These are phyloP conservation scores for Phylloscopus collybita DNA, from an alignment of 2,797 vertebrate genomes.

Conservation along the genomic window DNA sequence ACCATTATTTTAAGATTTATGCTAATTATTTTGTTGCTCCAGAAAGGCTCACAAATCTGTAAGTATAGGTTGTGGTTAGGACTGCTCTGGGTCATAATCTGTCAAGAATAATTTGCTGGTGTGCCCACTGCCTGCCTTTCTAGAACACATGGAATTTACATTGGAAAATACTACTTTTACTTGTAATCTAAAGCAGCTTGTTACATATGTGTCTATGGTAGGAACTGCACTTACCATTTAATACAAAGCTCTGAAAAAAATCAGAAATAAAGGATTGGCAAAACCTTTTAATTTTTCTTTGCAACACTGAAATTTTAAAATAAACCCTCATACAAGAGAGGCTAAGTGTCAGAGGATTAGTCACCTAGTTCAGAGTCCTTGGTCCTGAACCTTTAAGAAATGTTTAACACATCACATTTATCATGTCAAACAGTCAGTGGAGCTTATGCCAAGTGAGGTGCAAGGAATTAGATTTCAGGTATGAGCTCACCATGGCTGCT, in stretches of 20 bases:
- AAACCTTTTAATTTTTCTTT: background rate
- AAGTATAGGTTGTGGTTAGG: background rate
- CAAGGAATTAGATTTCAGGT: background rate
- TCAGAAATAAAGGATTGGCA: background rate
- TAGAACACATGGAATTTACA: background rate
- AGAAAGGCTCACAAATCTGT: background rate
- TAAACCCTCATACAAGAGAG: background rate
- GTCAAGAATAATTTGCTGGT: background rate
- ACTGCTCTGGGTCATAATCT: background rate
- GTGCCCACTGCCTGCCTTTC: background rate
- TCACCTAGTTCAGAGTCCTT: background rate
- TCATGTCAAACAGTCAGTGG: background rate
- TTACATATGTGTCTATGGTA: background rate
- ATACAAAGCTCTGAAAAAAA: background rate
- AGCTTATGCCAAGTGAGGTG: background rate
- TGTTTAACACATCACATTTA: background rate
- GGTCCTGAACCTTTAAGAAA: background rate
- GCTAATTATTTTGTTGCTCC: background rate
- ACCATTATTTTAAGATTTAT: background rate
- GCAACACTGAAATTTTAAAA: background rate
- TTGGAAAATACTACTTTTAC: background rate
- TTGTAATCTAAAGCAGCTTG: background rate
- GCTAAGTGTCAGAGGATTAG: background rate
- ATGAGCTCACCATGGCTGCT: background rate
- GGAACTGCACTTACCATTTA: background rate